phyloP scores from a whole-genome alignment of 2,888 invertebrate genomes.

The Euproctis similis region DNA sequence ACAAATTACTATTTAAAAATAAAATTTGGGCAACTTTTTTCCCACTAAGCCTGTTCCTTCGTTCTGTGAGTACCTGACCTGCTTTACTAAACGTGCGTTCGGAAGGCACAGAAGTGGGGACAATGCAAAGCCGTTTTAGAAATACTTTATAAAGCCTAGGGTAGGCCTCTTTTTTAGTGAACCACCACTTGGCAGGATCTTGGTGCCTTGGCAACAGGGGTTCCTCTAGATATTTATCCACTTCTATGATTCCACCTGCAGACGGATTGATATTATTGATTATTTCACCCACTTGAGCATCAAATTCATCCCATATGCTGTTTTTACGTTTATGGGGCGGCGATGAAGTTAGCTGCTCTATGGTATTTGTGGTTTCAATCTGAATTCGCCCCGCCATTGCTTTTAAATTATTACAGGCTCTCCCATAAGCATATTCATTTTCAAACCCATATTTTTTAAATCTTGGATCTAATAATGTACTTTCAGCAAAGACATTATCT shows the following conservation, averaged over 20 bases:
- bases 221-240: constrained; percentile 16
- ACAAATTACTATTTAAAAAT: too few relatives aligned
- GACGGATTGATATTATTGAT: constrained; percentile 10
- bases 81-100: constrained; percentile 4
- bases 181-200: constrained; percentile 8
- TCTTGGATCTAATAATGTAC: constrained; percentile 4
- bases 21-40: too few relatives aligned
- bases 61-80: constrained; percentile 7
- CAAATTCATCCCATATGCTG: constrained; percentile 16
- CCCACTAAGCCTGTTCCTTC: not conserved
- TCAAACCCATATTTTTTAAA: constrained; percentile 4
- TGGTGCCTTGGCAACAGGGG: constrained; percentile 7
- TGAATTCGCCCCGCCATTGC: not conserved
- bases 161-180: constrained; percentile 1
- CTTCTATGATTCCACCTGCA: constrained; percentile 16
- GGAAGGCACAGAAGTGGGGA: constrained; percentile 1
- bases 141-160: constrained; percentile 3
- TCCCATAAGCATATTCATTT: not conserved
- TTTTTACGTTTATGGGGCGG: constrained; percentile 1
- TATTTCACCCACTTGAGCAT: constrained; percentile 8
- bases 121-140: constrained; percentile 3
- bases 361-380: too few relatives aligned
- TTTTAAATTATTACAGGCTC: not conserved
- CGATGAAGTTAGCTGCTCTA: constrained; percentile 1
- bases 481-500: too few relatives aligned